Percentiles rank a stretch among this genome's conserved stretches.
Evolutionary conservation across 2,797 vertebrate species (phyloP).

Genomic region (Channa striata): DNA sequence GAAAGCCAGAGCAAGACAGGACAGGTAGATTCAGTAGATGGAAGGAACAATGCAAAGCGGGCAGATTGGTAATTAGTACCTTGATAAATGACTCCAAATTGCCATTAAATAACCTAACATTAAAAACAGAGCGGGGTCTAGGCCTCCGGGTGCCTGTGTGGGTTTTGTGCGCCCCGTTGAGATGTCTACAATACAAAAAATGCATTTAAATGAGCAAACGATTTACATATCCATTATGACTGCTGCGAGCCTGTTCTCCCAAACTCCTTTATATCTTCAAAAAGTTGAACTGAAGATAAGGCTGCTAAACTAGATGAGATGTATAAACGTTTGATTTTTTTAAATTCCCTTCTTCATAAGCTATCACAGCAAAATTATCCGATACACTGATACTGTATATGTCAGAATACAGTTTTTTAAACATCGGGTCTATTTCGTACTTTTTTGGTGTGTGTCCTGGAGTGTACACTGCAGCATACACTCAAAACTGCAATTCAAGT

Average conservation of each 20-base stretch:
- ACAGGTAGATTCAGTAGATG: constrained; percentile 66
- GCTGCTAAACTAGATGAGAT: constrained; percentile 30
- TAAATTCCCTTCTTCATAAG: constrained; percentile 18
- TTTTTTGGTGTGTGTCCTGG: too few relatives aligned
- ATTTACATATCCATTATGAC: constrained; percentile 23
- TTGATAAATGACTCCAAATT: constrained; percentile 97
- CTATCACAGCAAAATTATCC: constrained; percentile 51
- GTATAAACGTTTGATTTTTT: constrained; percentile 18
- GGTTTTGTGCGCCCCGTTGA: constrained; percentile 91
- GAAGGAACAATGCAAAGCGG: constrained; percentile 68
- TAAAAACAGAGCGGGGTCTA: constrained; percentile 93
- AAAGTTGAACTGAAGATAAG: constrained; percentile 19
- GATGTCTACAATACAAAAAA: constrained; percentile 88
- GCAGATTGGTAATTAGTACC: constrained; percentile 86
- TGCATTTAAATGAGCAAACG: constrained; percentile 54
- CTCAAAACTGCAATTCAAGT: too few relatives aligned
- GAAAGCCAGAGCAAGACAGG: constrained; percentile 70
- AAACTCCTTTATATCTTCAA: constrained; percentile 11
- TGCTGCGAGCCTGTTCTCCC: not conserved
- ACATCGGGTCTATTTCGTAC: too few relatives aligned
- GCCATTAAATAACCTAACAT: constrained; percentile 97
- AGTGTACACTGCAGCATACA: too few relatives aligned
- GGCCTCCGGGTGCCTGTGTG: constrained; percentile 90
- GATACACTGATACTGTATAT: constrained; percentile 12
- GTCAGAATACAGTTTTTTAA: constrained; percentile 24